These are phyloP conservation scores for Chlorocebus sabaeus DNA, from an alignment of 2,113 vertebrate genomes.

Conservation along the genomic window DNA sequence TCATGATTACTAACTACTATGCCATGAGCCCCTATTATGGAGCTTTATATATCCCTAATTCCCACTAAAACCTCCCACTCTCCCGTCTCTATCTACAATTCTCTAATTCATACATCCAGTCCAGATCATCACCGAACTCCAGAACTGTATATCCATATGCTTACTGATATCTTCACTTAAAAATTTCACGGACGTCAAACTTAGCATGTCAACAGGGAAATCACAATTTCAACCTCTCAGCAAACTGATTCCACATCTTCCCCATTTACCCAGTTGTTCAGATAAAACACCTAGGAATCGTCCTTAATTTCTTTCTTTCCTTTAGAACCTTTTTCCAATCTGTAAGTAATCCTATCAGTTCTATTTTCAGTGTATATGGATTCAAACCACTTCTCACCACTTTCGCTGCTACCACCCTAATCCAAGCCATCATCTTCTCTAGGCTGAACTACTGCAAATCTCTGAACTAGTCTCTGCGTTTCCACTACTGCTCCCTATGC, in stretches of 20 bases:
- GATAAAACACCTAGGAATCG: background rate
- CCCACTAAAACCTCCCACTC: background rate
- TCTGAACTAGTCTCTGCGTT: background rate
- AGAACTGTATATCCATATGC: background rate
- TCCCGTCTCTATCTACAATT: background rate
- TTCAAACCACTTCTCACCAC: background rate
- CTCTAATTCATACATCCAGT: background rate
- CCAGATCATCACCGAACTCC: background rate
- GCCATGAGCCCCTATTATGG: background rate
- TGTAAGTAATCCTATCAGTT: background rate
- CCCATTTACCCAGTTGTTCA: background rate
- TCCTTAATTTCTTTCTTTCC: background rate
- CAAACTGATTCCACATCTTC: background rate
- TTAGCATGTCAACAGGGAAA: background rate
- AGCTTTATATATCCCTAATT: background rate
- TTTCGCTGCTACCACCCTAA: background rate
- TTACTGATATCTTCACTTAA: background rate
- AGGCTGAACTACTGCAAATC: background rate
- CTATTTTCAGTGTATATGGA: background rate
- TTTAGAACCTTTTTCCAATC: background rate
- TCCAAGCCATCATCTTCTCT: background rate
- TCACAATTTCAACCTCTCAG: background rate
- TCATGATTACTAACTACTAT: background rate
- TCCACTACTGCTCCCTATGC: background rate
- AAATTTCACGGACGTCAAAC: background rate